phyloP scores from a whole-genome alignment of 2,797 vertebrate species.

The Apodemus agrarius region DNA sequence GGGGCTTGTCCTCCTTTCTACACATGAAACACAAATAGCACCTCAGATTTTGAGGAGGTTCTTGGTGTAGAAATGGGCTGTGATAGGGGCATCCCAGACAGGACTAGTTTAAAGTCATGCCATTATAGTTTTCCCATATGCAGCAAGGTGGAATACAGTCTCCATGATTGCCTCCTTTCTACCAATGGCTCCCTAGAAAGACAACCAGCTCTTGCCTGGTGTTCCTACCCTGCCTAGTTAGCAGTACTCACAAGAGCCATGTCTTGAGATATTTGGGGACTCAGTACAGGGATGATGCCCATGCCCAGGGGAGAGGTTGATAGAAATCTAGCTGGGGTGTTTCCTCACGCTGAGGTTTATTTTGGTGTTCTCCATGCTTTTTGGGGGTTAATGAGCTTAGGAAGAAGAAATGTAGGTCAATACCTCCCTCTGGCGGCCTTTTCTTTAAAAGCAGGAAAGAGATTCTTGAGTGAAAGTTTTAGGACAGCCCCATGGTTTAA shows the following conservation, averaged over 20 bases:
- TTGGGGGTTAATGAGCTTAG: rapidly evolving
- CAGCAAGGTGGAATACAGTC: not conserved
- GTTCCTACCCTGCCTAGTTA: not conserved
- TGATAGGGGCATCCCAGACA: too few relatives aligned
- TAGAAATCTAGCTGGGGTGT: not conserved
- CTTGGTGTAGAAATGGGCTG: not conserved
- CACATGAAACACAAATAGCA: not conserved
- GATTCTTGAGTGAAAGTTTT: not conserved
- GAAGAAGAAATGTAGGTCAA: not conserved
- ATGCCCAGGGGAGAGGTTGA: not conserved
- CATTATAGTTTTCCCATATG: not conserved
- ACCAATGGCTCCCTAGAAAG: not conserved
- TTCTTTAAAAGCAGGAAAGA: not conserved
- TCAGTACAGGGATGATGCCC: not conserved
- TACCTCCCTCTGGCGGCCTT: constrained; percentile 62
- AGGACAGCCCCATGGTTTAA: not conserved
- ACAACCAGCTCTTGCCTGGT: not conserved
- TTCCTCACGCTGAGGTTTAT: rapidly evolving
- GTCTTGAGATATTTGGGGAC: not conserved
- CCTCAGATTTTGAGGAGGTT: not conserved
- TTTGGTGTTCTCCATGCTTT: not conserved
- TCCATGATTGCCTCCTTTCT: not conserved
- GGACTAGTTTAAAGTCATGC: not conserved
- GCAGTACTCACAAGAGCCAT: too few relatives aligned
- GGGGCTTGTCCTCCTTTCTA: not conserved